phyloP scores from a whole-genome alignment of 2,113 vertebrate genomes.

The Cheirogaleus medius region DNA sequence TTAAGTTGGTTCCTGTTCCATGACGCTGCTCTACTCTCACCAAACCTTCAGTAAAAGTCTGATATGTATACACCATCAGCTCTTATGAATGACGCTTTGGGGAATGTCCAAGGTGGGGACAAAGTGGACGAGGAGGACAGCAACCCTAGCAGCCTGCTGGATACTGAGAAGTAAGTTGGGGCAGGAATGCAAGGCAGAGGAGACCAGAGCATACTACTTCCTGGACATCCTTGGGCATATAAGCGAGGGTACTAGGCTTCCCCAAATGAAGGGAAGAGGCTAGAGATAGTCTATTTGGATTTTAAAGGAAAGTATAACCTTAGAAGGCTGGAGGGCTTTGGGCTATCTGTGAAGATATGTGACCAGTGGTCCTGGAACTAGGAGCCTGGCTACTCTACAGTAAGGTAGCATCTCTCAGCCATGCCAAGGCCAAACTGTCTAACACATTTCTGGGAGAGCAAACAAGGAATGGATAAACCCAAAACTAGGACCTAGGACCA shows the following conservation, averaged over 20 bases:
- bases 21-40: background rate
- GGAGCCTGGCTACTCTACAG: background rate
- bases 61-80: too few relatives aligned
- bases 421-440: background rate
- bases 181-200: background rate
- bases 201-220: background rate
- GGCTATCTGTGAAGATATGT: background rate
- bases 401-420: background rate
- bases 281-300: background rate
- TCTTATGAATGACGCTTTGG: background rate
- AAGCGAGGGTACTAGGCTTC: background rate
- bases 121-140: background rate
- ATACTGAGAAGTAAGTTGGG: background rate
- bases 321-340: background rate
- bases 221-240: background rate
- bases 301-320: background rate
- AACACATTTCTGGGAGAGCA: background rate
- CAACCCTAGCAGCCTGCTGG: background rate
- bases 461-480: background rate
- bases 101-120: background rate
- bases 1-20: background rate
- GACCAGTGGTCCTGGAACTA: background rate
- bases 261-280: background rate
- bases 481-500: background rate
- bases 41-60: background rate